Base-by-base conservation (phyloP, 2,797 vertebrate genomes). In the Neosilurus mollespiculum region DNA sequence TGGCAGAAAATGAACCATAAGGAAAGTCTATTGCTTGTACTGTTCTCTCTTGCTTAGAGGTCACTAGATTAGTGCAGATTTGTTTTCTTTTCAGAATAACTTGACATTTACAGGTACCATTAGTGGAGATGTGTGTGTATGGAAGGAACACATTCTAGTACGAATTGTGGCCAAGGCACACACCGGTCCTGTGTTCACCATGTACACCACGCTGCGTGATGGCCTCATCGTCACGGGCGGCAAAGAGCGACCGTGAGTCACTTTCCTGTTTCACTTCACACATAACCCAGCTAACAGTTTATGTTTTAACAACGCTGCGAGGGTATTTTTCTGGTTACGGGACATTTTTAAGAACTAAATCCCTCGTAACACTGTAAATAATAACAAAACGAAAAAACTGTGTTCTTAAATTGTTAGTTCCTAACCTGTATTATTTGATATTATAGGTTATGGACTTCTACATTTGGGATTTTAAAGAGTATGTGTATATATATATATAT, bases 51-150 rank as follows among this genome's bases (percentile, higher is more conserved):
- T 91, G 92, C 82, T 93, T 86, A 92, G 94, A 95, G 93, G 93
- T 93, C 94, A 94, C 93, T 95, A 95, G 94, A 95, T 94, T 95
- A 95, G 94, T 95, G 93, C 94, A 94, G 93, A 91, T 96, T 93
- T 95, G 93, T 95, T 95, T 94, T 94, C 93, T 95, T 97, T 98
- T 96, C 97, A 99, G 98, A 99, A 97, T 96, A 98, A 98, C 96
- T 97, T 99, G 96, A 99, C 98, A 88, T 99, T 99, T 96, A 99
- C 98, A 95, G 98, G 98, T 96, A 97, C 97, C 91, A 96, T 99
- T 94, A 99, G 98, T 95, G 98, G 98, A 90, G 98, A 99, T 93
- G 97, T 99, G 88, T 99, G 96, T 95, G 98, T 99, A 88, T 99
- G 98, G 98, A 99, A 96, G 92, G 98, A 98, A 76, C 97, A 99